Conservation (phyloP, 2,797 vertebrate genomes). For the Lophotriccus pileatus region DNA sequence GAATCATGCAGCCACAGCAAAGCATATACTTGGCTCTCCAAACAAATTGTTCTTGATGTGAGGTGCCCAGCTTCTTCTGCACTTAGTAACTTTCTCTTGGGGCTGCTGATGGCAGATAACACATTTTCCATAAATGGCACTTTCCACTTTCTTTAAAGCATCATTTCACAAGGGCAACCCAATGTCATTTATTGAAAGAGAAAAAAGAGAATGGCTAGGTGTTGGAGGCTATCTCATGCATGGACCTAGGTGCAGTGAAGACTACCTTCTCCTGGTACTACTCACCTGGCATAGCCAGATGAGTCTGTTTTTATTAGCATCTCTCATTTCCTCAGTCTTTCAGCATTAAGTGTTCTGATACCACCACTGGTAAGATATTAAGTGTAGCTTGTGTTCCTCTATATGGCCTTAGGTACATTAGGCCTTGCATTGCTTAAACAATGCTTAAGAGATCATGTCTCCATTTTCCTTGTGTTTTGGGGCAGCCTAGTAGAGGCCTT, state of each 20-base stretch:
- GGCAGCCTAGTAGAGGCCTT: background rate
- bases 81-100: background rate
- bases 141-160: background rate
- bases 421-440: background rate
- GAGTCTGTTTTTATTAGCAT: background rate
- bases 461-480: fast-evolving
- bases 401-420: background rate
- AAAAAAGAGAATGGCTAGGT: background rate
- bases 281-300: background rate
- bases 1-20: background rate
- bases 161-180: background rate
- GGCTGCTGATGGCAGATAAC: background rate
- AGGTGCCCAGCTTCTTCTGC: background rate
- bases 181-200: background rate
- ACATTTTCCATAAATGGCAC: background rate
- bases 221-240: fast-evolving
- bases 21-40: conserved; percentile 1
- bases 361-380: background rate
- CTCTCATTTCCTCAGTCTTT: background rate
- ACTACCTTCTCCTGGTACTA: background rate
- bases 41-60: background rate
- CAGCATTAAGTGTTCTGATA: background rate
- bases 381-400: background rate
- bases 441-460: background rate
- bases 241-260: background rate